Evolutionary conservation across 2,888 invertebrate species (phyloP), one percentile per base, ranked within the genome.

Genomic region (Drosophila neoperkinsi): DNA sequence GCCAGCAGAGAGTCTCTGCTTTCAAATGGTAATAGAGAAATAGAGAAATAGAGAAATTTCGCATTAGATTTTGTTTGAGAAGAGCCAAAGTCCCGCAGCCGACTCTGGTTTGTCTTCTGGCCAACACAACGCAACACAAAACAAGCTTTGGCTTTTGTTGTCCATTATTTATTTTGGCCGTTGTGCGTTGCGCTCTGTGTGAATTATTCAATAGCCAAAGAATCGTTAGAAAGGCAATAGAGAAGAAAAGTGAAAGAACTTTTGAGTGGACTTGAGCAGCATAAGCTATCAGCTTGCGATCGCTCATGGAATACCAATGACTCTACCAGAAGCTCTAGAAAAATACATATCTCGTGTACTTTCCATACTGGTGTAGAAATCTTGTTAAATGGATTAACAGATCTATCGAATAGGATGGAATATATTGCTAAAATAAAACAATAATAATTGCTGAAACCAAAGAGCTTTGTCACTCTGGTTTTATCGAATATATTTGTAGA

Each of bases 21-120:
- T 81, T 81, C 72, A 53, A 78, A 81, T 64, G 71, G 82, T 59
- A 84, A 83, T 81, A 85, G 83, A 82, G 51, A 72, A 74, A 68
- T 79, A 82, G 56, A 57, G 36, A 64, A 83, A 90, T 89, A 89
- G 90, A 90, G 88, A 90, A 91, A 87, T 87, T 86, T 82, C 76
- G 79, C 90, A 91, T 90, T 91, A 91, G 90, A 90, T 84, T 81
- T 80, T 78, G 77, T 80, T 56, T 41, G 25, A 58, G 76, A 79
- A 65, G 68, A 72, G 78, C 46, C 46, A 50, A 50, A 56, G 50
- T 28, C 13, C 18, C 52, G 62, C 52, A 61, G 71, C 71, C 63
- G 67, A 63, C 74, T 73, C 60, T 63, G 59, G 38, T 64, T 51
- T 57, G 56, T 49, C 33, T 69, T 46, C 46, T 46, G 46, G 7